Evolutionary conservation across 1,140 invertebrate species (phyloP), one percentile per base, ranked within the genome.

Genomic region (Parasteatoda tepidariorum): DNA sequence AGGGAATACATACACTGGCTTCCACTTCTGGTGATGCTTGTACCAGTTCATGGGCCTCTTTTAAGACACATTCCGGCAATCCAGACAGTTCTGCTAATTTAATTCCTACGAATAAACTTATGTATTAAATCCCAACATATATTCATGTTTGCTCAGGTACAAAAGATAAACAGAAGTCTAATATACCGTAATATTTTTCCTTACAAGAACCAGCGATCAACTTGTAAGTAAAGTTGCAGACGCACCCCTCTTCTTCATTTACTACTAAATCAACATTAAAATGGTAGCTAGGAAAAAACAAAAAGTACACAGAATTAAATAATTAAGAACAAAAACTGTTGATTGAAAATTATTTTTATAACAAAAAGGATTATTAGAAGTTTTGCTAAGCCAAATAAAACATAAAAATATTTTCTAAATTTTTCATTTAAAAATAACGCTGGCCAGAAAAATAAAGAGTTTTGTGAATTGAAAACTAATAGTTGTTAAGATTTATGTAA

Each of bases 111-210:
- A n/a, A 34, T 4, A 55, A 54, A 54, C 30, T 28, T 11, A 28
- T 26, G n/a, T 7, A 54, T 38, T 30, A 54, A 11, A 55, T n/a
- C n/a, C 4, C 33, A 57, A 18, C 0, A 33, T 6, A 7, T 6
- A 24, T 31, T 33, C 6, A 22, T 22, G 30, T 18, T 22, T 28
- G 22, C 9, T 24, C 13, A 26, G 38, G 0, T 9, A 41, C 4
- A 33, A 38, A 68, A 67, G 34, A 0, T 22, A 18, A n/a, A 22
- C n/a, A 3, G 5, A 38, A 68, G 30, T 34, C 7, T 22, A n/a
- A 22, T 11, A 71, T 83, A 83, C 85, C 85, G 76, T 86, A 86
- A 48, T 75, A 66, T 33, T 64, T 18, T 64, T 85, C 81, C 48
- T 57, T 55, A 18, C 71, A 79, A 24, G 73, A 55, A 3, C 85